Percentiles rank a stretch among this genome's conserved stretches.
Evolutionary conservation across 1,140 invertebrate species (phyloP).

Genomic region (Drosophila tropicalis): DNA sequence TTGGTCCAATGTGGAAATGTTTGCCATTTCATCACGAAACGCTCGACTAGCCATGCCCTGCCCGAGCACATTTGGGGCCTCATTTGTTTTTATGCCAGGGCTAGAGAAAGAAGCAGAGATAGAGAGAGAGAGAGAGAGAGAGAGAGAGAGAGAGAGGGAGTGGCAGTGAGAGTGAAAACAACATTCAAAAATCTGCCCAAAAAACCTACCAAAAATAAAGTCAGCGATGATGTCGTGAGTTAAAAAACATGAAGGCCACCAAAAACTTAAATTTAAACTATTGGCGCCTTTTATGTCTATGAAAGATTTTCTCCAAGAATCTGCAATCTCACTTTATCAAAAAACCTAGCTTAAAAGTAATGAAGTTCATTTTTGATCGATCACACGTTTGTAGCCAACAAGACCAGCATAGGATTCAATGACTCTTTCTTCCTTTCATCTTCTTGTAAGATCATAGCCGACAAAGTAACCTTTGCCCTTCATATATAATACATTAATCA

Average conservation of each 20-base stretch:
- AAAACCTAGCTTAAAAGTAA: no score
- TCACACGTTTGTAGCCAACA: no score
- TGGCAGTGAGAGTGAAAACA: conserved; percentile 10
- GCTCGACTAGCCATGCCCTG: conserved; percentile 49
- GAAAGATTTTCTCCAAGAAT: no score
- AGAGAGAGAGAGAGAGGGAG: not conserved
- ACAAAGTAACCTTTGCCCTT: no score
- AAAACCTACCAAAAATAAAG: not conserved
- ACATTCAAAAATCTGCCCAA: conserved; percentile 35
- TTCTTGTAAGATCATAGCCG: no score
- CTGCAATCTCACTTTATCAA: no score
- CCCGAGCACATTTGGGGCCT: conserved; percentile 49
- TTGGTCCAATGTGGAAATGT: conserved; percentile 40
- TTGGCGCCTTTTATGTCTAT: no score
- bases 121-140: not conserved
- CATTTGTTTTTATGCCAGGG: conserved; percentile 56
- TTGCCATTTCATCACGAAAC: conserved; percentile 68
- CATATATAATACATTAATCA: no score
- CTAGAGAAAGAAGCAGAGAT: not conserved
- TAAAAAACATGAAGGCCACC: not conserved
- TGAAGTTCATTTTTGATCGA: no score
- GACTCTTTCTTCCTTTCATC: no score
- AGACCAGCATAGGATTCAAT: no score
- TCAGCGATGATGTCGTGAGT: conserved; percentile 29
- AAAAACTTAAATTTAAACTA: not conserved